Conservation (phyloP, 2,888 invertebrate species). For the Agriopis marginaria region DNA sequence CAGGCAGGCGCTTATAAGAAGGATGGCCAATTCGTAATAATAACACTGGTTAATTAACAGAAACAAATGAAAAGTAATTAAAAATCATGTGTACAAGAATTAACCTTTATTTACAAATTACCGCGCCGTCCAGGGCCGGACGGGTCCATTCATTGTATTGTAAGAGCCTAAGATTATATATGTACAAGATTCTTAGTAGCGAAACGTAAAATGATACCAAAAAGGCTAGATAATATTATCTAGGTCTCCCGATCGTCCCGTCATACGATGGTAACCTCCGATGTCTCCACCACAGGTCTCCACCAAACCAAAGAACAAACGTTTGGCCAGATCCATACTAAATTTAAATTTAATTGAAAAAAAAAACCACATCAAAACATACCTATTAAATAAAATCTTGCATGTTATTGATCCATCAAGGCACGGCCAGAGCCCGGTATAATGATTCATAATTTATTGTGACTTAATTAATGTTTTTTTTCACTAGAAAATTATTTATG, state of each 20-base stretch:
- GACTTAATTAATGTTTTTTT: neutral
- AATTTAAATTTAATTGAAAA: no score
- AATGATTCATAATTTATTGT: neutral
- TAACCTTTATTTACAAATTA: neutral
- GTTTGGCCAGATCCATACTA: no score
- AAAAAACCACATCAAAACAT: no score
- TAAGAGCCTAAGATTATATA: no score
- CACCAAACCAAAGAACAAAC: no score
- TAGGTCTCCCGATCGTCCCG: no score
- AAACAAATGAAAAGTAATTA: constrained; percentile 1
- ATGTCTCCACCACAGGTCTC: no score
- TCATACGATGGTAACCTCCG: no score
- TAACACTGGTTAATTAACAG: neutral
- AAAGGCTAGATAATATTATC: no score
- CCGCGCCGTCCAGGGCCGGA: neutral
- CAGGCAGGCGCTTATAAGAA: neutral
- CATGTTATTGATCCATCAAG: neutral
- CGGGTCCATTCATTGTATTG: neutral
- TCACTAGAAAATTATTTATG: neutral
- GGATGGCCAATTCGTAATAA: neutral
- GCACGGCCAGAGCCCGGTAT: neutral
- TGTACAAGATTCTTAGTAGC: no score
- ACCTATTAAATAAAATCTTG: no score
- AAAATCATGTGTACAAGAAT: neutral
- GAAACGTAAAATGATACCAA: no score